Evolutionary conservation across 2,113 vertebrate genomes (phyloP).

Genomic region (Ondatra zibethicus): DNA sequence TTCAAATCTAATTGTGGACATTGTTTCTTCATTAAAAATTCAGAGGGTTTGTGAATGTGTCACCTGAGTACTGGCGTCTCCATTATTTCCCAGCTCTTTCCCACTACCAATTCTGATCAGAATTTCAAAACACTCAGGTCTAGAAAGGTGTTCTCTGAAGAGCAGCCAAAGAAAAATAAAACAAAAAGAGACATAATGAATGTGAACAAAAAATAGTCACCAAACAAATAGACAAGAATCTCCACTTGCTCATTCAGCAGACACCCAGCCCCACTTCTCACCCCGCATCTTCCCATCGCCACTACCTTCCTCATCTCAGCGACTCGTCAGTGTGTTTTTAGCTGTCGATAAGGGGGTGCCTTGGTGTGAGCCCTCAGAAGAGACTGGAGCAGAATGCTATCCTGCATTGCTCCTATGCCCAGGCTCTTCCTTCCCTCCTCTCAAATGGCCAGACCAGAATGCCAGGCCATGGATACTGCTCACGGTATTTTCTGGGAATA

Average conservation of each 20-base stretch:
- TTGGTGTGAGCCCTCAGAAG: background rate
- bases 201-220: background rate
- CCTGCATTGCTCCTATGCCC: background rate
- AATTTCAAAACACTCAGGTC: slow-evolving; percentile 46
- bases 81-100: slow-evolving; percentile 58
- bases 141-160: slow-evolving; percentile 46
- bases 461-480: fast-evolving
- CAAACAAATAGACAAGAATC: background rate
- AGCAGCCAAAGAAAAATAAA: background rate
- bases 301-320: background rate
- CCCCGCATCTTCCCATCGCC: background rate
- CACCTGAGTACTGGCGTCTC: slow-evolving; percentile 27
- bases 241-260: background rate
- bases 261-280: background rate
- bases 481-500: background rate
- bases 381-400: background rate
- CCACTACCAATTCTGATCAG: slow-evolving; percentile 52
- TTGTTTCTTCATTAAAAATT: slow-evolving; percentile 76
- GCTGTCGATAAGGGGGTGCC: background rate
- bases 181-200: background rate
- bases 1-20: slow-evolving; percentile 77
- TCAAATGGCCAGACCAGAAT: background rate
- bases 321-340: background rate
- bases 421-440: background rate
- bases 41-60: slow-evolving; percentile 70